These are phyloP conservation scores for Chymomyza procnemis DNA, from an alignment of 2,888 invertebrate species.

Conservation along the genomic window DNA sequence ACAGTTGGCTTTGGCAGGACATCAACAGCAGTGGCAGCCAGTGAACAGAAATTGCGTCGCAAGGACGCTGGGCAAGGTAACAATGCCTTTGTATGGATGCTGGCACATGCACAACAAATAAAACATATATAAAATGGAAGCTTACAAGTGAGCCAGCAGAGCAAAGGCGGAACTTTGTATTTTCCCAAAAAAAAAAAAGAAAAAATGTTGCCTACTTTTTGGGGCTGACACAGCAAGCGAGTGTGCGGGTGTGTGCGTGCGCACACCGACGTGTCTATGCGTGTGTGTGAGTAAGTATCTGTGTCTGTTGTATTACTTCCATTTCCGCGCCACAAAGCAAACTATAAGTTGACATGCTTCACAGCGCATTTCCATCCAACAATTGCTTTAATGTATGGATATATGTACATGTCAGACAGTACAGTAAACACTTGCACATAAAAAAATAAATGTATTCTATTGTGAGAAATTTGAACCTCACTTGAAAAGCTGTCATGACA, in stretches of 20 bases:
- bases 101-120: slow-evolving; percentile 24
- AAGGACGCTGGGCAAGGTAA: slow-evolving; percentile 33
- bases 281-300: not conserved
- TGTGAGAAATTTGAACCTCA: not conserved
- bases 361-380: slow-evolving; percentile 14
- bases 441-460: not conserved
- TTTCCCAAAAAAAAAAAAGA: not conserved
- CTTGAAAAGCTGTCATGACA: not conserved
- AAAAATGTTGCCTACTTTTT: slow-evolving; percentile 13
- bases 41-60: not conserved
- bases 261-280: not conserved
- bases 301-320: slow-evolving; percentile 24
- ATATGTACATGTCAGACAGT: not conserved
- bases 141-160: not conserved
- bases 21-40: not conserved
- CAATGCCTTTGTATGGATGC: slow-evolving; percentile 32
- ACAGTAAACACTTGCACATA: not conserved
- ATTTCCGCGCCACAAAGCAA: slow-evolving; percentile 35
- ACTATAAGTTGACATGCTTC: slow-evolving; percentile 34
- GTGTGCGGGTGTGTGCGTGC: not conserved
- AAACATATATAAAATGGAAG: not conserved
- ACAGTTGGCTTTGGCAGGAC: not conserved
- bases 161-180: not conserved
- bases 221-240: not conserved
- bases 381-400: not conserved